A percentile compares a stretch with the other conserved stretches of the same genome.
These are phyloP conservation scores for Arrhopalites spinosus DNA, from an alignment of 2,888 invertebrate species.

Conservation along the genomic window DNA sequence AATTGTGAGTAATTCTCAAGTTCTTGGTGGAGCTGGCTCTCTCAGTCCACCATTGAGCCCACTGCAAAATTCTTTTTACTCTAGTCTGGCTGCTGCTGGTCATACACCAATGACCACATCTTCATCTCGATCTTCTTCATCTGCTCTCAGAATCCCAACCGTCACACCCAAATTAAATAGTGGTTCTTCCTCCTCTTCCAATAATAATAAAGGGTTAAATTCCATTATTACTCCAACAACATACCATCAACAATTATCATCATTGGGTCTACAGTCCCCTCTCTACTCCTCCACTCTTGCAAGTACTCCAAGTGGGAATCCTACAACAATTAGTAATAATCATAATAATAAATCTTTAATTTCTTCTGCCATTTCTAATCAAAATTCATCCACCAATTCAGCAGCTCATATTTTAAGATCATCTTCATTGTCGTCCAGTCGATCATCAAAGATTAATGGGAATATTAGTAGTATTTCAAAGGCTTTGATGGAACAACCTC, in stretches of 20 bases:
- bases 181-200: not conserved
- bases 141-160: constrained; percentile 39
- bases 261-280: too few relatives aligned
- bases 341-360: not conserved
- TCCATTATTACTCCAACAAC: not conserved
- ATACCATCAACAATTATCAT: not conserved
- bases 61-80: constrained; percentile 43
- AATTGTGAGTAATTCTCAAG: constrained; percentile 3
- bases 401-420: constrained; percentile 43
- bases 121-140: not conserved
- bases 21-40: constrained; percentile 40
- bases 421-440: constrained; percentile 46
- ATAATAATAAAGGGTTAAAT: not conserved
- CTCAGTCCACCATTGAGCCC: constrained; percentile 50
- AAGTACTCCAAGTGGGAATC: too few relatives aligned
- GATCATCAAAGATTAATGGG: constrained; percentile 24
- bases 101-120: not conserved
- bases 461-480: constrained; percentile 11
- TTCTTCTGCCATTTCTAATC: not conserved
- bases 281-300: too few relatives aligned
- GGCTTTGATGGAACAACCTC: not conserved
- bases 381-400: not conserved
- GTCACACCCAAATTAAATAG: constrained; percentile 36
- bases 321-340: too few relatives aligned
- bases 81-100: constrained; percentile 15